These are phyloP conservation scores for Tiphia femorata DNA, from an alignment of 2,888 invertebrate species.

Conservation along the genomic window DNA sequence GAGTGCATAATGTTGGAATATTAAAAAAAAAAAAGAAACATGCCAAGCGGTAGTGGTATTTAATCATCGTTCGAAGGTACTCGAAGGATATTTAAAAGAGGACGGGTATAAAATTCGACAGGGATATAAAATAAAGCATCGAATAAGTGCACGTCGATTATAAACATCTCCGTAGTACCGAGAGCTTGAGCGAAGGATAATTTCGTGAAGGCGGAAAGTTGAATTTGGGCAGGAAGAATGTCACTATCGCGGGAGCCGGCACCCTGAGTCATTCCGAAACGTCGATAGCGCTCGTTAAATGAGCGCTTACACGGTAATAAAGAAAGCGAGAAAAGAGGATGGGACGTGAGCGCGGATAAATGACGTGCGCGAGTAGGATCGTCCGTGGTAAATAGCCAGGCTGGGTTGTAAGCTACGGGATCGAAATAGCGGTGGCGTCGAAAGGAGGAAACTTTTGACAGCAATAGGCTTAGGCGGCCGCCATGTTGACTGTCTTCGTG, in stretches of 20 bases:
- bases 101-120: neutral
- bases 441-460: conserved; percentile 48
- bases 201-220: conserved; percentile 30
- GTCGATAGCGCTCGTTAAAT: conserved; percentile 1
- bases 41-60: neutral
- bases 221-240: conserved; percentile 36
- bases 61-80: neutral
- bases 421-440: conserved; percentile 35
- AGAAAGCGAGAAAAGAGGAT: neutral
- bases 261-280: conserved; percentile 29
- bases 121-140: neutral
- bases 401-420: conserved; percentile 6
- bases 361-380: neutral
- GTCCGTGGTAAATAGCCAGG: neutral
- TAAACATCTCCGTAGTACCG: no score
- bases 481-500: conserved; percentile 54
- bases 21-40: neutral
- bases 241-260: conserved; percentile 36
- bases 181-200: no score
- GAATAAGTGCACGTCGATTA: no score
- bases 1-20: neutral
- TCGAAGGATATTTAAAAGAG: neutral
- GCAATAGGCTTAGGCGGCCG: conserved; percentile 45
- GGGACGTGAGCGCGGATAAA: neutral
- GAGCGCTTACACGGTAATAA: neutral